These are phyloP conservation scores for Caranx melampygus DNA, from an alignment of 2,113 vertebrate species.

Conservation along the genomic window DNA sequence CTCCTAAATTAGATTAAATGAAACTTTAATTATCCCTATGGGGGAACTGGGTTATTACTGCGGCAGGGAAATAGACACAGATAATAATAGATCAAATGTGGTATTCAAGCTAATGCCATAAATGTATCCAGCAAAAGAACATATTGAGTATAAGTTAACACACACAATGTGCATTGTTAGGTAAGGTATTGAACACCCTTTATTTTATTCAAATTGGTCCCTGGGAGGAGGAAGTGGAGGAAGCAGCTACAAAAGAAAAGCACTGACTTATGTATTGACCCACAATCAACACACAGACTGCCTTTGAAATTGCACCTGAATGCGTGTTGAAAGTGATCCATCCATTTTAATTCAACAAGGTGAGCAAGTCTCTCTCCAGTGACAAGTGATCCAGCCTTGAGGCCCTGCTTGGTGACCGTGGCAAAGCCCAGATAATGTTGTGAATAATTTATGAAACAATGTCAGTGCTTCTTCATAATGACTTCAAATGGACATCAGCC, in stretches of 20 bases:
- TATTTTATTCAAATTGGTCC: too few relatives aligned
- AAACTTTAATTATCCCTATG: slow-evolving; percentile 76
- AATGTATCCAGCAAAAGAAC: slow-evolving; percentile 52
- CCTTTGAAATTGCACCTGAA: neutral
- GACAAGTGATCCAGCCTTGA: slow-evolving; percentile 54
- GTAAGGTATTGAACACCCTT: too few relatives aligned
- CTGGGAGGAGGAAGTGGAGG: neutral
- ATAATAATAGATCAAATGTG: slow-evolving; percentile 66
- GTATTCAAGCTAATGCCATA: slow-evolving; percentile 44
- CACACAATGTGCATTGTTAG: slow-evolving; percentile 7
- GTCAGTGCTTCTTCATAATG: slow-evolving; percentile 78
- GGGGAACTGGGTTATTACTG: slow-evolving; percentile 61
- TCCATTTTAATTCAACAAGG: slow-evolving; percentile 50
- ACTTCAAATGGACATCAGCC: slow-evolving; percentile 81
- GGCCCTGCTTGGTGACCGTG: slow-evolving; percentile 51
- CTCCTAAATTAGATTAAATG: slow-evolving; percentile 71
- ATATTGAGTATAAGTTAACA: slow-evolving; percentile 31
- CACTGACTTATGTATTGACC: neutral
- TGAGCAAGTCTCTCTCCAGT: slow-evolving; percentile 47
- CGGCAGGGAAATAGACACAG: slow-evolving; percentile 46
- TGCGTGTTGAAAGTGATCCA: slow-evolving; percentile 42
- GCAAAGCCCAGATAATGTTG: slow-evolving; percentile 68
- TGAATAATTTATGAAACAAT: slow-evolving; percentile 80
- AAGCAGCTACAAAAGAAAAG: neutral
- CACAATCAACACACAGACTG: neutral